Base-by-base conservation (phyloP, 2,888 invertebrate genomes). In the Caenorhabditis drosophilae region DNA sequence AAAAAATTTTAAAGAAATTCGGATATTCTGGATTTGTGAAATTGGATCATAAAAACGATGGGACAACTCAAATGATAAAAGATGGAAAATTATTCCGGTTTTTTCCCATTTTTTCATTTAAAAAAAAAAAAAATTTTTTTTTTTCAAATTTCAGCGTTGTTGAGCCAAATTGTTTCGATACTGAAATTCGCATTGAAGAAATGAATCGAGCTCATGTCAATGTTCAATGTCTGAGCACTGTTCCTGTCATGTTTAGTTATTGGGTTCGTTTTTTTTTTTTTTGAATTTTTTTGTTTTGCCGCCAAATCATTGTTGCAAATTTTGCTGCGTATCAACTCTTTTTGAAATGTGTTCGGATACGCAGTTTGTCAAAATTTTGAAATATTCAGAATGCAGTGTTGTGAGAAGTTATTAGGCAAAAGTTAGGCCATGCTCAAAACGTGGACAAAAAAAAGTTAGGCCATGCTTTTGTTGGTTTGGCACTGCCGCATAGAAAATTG, bases 231-330 rank as follows among this genome's bases (percentile, higher is more conserved):
- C 75, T 88, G 54, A 88, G 88, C 7, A 88, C 88, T 0, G 88
- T 88, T 1, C 88, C 88, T 6, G 87, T 88, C 34, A 87, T 88
- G 87, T 88, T 88, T 79, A 86, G 84, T 68, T 88, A 88, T 78
- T 87, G 87, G 87, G 87, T 87, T 73, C 74, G 83, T 73, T 18
- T 22, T 44, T 31, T 1, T 40, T 15, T n/a, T n/a, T n/a, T n/a
- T n/a, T n/a, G n/a, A n/a, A n/a, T n/a, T n/a, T n/a, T n/a, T n/a
- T n/a, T n/a, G n/a, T n/a, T n/a, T n/a, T n/a, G n/a, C n/a, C n/a
- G n/a, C n/a, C n/a, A n/a, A n/a, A n/a, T n/a, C n/a, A n/a, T n/a
- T n/a, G n/a, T n/a, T n/a, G n/a, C n/a, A n/a, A n/a, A n/a, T n/a
- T n/a, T n/a, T n/a, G n/a, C n/a, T n/a, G n/a, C n/a, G n/a, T n/a